Evolutionary conservation across 2,113 vertebrate genomes (phyloP), one percentile per base, ranked within the genome.

Genomic region (Silurus asotus): DNA sequence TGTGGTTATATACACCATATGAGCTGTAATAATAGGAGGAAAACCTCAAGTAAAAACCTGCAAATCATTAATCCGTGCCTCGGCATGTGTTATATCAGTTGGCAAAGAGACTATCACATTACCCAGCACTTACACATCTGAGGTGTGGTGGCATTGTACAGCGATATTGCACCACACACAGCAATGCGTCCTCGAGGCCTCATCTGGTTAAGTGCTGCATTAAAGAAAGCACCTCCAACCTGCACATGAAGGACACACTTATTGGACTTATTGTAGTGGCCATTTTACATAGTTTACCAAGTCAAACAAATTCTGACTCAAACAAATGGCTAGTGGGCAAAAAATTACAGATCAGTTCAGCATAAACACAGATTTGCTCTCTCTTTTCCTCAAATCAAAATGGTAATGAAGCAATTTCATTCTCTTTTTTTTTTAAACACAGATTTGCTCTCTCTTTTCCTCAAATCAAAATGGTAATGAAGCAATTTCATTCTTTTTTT

Each of bases 171-270:
- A 17, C 97, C 97, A 89, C 97, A 98, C 13, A 97, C 59, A 8
- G 96, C 97, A 90, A 97, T 95, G 91, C 96, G 96, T 86, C 97
- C 97, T 28, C 92, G 95, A 59, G 89, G 88, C 87, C 96, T 98
- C 96, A 98, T 98, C 11, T 97, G 96, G 4, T 85, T 70, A 51
- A 97, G 82, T 49, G 94, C 97, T 19, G 90, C 53, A 58, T 77
- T 95, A 62, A 95, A 89, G 92, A 95, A 97, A 70, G 94, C 87
- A 67, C 97, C 97, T 85, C 97, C 97, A 48, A 98, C 97, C 97
- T 98, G 84, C 23, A 85, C 2, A 37, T 37, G 37, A 37, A 87
- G 14, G 74, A 74, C 20, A 15, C 49, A 55, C 1, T 77, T 55
- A 56, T 4, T 25, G 49, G 11, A 77, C 23, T 20, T 37, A 45